phyloP scores from a whole-genome alignment of 2,113 vertebrate species.

The Fulica atra region DNA sequence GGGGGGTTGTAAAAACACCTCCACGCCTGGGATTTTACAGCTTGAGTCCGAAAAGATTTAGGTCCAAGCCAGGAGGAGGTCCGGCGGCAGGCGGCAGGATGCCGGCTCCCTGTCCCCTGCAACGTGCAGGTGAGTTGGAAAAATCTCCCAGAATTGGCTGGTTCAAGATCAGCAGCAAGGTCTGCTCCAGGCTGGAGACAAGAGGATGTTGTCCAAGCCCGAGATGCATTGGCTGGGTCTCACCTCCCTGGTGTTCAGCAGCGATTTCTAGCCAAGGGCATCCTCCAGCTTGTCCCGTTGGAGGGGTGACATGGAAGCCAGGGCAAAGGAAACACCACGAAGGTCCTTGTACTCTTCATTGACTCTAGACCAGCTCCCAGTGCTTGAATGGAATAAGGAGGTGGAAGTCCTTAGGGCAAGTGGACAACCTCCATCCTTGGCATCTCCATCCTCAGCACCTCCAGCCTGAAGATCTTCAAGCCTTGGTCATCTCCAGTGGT shows the following conservation, averaged over 20 bases:
- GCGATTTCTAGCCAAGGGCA: background rate
- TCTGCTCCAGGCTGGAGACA: background rate
- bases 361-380: background rate
- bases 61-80: background rate
- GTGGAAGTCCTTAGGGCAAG: background rate
- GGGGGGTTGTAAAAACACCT: background rate
- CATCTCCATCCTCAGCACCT: background rate
- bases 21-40: background rate
- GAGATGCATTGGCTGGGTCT: background rate
- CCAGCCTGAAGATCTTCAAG: background rate
- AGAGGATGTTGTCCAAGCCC: background rate
- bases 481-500: background rate
- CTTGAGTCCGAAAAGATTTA: background rate
- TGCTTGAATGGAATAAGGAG: background rate
- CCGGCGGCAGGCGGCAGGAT: background rate
- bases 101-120: fast-evolving
- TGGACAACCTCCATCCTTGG: background rate
- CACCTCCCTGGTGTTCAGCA: background rate
- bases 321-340: background rate
- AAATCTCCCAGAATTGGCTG: background rate
- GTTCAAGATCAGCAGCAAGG: fast-evolving
- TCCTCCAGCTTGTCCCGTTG: background rate
- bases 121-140: background rate
- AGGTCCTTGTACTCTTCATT: fast-evolving
- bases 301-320: background rate